These are phyloP conservation scores for Paramormyrops kingsleyae DNA, from an alignment of 2,113 vertebrate genomes.

Conservation along the genomic window DNA sequence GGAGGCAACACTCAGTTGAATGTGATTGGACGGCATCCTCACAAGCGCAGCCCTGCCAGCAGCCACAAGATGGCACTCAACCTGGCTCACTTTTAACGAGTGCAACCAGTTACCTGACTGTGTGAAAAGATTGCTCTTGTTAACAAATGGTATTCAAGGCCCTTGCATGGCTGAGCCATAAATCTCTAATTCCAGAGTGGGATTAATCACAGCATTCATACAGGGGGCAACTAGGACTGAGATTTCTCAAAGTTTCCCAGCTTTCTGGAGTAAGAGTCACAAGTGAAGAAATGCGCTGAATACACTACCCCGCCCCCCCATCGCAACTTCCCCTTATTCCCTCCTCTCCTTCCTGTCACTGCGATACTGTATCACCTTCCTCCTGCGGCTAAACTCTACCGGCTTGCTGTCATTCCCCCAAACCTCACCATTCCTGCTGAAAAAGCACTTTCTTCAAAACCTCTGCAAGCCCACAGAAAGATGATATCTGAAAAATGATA, in stretches of 20 bases:
- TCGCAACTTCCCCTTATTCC: background rate
- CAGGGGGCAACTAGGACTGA: background rate
- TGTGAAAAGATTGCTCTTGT: background rate
- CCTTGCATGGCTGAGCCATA: background rate
- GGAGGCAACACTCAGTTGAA: background rate
- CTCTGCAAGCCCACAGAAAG: background rate
- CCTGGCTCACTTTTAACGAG: background rate
- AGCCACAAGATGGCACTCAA: background rate
- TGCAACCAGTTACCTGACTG: background rate
- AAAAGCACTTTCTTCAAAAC: background rate
- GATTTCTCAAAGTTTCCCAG: background rate
- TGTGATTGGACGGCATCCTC: background rate
- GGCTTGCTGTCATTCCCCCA: background rate
- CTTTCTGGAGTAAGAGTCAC: background rate
- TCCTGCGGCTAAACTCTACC: background rate
- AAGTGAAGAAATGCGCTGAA: background rate
- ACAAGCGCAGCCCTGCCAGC: background rate
- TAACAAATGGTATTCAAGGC: background rate
- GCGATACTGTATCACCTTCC: background rate
- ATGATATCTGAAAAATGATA: background rate
- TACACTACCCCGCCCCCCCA: background rate
- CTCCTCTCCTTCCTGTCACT: background rate
- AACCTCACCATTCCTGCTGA: background rate
- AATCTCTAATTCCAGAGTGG: background rate
- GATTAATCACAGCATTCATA: background rate